Evolutionary conservation across 2,888 invertebrate species (phyloP).

Genomic region (Coleophora flavipennella): DNA sequence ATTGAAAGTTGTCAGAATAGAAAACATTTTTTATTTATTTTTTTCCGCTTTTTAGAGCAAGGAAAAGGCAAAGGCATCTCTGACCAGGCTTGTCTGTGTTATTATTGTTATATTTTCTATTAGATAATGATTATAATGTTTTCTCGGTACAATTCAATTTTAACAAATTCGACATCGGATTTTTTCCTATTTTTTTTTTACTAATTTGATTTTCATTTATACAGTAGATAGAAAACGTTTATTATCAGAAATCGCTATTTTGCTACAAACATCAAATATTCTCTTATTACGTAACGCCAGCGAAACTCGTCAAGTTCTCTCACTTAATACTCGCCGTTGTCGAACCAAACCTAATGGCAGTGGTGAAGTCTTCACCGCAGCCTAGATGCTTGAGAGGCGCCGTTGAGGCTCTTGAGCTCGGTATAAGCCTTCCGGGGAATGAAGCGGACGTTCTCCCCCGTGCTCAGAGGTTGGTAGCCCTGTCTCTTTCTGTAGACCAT

Average conservation of each 20-base stretch:
- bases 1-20: too few relatives aligned
- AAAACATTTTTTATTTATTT: too few relatives aligned
- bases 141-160: too few relatives aligned
- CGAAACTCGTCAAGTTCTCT: conserved; percentile 1
- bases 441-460: conserved; percentile 47
- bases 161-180: too few relatives aligned
- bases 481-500: conserved; percentile 58
- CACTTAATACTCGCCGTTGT: neutral
- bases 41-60: too few relatives aligned
- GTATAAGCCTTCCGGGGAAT: conserved; percentile 50
- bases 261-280: neutral
- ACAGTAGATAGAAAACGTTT: too few relatives aligned
- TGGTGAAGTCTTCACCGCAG: conserved; percentile 35
- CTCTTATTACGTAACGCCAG: neutral
- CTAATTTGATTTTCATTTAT: too few relatives aligned
- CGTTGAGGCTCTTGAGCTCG: conserved; percentile 56
- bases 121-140: too few relatives aligned
- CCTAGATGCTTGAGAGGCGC: conserved; percentile 30
- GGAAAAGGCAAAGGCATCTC: too few relatives aligned
- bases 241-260: neutral
- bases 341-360: conserved; percentile 15
- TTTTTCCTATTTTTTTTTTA: too few relatives aligned
- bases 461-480: conserved; percentile 27
- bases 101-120: too few relatives aligned
- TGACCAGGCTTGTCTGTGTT: too few relatives aligned